Conservation (phyloP, 2,888 invertebrate species). For the Notocelia uddmanniana region DNA sequence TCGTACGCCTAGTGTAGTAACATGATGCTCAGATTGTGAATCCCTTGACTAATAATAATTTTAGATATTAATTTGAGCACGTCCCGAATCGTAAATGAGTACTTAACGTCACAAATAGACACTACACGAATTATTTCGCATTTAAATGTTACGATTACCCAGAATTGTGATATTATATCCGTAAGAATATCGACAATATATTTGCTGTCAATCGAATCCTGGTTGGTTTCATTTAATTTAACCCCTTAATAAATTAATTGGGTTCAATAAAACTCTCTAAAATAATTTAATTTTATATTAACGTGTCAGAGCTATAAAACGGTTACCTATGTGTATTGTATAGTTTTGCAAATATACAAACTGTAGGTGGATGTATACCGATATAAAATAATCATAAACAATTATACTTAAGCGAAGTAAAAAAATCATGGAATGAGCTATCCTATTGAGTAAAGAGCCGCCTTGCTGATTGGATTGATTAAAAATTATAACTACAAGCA, state of each 20-base stretch:
- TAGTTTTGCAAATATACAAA: slow-evolving; percentile 25
- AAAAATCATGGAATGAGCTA: slow-evolving; percentile 4
- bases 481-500: slow-evolving; percentile 36
- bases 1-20: slow-evolving; percentile 2
- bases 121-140: slow-evolving; percentile 61
- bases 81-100: slow-evolving; percentile 29
- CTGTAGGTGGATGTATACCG: neutral
- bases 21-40: slow-evolving; percentile 6
- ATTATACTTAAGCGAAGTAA: neutral
- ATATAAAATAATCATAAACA: slow-evolving; percentile 11
- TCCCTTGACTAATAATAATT: slow-evolving; percentile 12
- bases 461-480: slow-evolving; percentile 20
- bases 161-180: slow-evolving; percentile 71
- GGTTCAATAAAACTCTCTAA: slow-evolving; percentile 26
- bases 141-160: slow-evolving; percentile 67
- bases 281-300: slow-evolving; percentile 40
- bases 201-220: slow-evolving; percentile 23
- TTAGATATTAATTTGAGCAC: slow-evolving; percentile 19
- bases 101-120: slow-evolving; percentile 46
- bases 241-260: slow-evolving; percentile 10
- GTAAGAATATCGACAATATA: slow-evolving; percentile 61
- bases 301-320: slow-evolving; percentile 37
- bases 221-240: slow-evolving; percentile 18
- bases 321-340: slow-evolving; percentile 21
- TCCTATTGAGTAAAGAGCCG: slow-evolving; percentile 36